phyloP scores from a whole-genome alignment of 2,797 vertebrate species.

The Chloroceryle amazona region DNA sequence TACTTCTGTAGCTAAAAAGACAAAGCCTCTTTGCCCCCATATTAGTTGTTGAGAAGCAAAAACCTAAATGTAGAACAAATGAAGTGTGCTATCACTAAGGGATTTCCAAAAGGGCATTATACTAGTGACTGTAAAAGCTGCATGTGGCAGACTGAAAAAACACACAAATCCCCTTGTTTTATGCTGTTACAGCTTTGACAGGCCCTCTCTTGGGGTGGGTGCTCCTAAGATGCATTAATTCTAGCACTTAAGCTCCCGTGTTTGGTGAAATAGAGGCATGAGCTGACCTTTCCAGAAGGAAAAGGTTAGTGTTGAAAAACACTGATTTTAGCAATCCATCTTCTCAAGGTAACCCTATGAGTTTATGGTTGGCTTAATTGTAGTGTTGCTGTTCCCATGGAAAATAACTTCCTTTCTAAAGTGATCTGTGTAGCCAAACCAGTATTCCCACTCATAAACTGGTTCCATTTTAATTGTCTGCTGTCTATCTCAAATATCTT shows the following conservation, averaged over 20 bases:
- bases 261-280: constrained; percentile 12
- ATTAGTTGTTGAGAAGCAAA: background rate
- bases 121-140: background rate
- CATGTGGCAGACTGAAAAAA: background rate
- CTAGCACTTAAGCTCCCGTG: background rate
- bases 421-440: background rate
- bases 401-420: constrained; percentile 16
- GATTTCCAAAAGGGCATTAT: constrained; percentile 26
- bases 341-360: constrained; percentile 9
- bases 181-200: constrained; percentile 5
- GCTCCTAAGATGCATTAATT: constrained; percentile 36
- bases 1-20: background rate
- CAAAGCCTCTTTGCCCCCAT: background rate
- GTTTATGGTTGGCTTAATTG: constrained; percentile 42
- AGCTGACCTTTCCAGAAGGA: constrained; percentile 37
- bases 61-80: constrained; percentile 19
- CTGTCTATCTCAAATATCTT: background rate
- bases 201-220: background rate
- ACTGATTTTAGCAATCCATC: background rate
- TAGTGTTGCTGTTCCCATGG: background rate
- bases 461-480: background rate
- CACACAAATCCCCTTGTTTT: constrained; percentile 17
- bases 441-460: background rate
- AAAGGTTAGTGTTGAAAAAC: constrained; percentile 40
- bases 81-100: background rate